phyloP scores from a whole-genome alignment of 2,888 invertebrate genomes.

The Drosophila vallismaia region DNA sequence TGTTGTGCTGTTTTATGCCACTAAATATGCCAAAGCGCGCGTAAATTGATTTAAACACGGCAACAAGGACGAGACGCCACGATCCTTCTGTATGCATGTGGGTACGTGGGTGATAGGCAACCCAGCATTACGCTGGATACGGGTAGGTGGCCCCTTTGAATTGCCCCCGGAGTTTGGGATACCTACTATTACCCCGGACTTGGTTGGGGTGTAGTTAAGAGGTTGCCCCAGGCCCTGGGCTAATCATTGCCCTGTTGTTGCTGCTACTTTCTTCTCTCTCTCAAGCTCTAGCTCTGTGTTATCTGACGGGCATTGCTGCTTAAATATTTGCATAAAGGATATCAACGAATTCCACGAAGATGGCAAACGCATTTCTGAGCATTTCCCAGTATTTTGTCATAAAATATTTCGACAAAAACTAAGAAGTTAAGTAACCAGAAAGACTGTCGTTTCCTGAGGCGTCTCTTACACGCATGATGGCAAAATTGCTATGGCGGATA shows the following conservation, averaged over 20 bases:
- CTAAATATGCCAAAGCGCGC: conserved; percentile 72
- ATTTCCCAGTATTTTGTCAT: conserved; percentile 20
- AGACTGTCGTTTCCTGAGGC: not conserved
- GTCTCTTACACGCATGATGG: no score
- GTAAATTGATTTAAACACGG: conserved; percentile 75
- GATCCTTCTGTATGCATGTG: conserved; percentile 31
- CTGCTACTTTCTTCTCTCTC: not conserved
- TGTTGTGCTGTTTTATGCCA: conserved; percentile 53
- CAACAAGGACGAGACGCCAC: conserved; percentile 49
- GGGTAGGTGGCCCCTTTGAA: conserved; percentile 27
- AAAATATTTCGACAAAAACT: conserved; percentile 21
- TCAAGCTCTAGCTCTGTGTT: not conserved
- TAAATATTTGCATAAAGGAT: conserved; percentile 40
- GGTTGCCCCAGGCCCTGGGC: conserved; percentile 16
- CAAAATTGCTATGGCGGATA: not conserved
- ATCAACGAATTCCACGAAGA: conserved; percentile 25
- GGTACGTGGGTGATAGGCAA: conserved; percentile 14
- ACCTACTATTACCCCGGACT: conserved; percentile 4
- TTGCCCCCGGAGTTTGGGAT: not conserved
- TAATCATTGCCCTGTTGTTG: conserved; percentile 31
- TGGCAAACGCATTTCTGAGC: conserved; percentile 13
- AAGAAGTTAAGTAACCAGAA: not conserved
- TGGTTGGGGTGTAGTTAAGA: conserved; percentile 11
- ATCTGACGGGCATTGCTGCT: conserved; percentile 22
- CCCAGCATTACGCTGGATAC: conserved; percentile 7